Conservation (phyloP, 1,140 invertebrate species). For the Daktulosphaira vitifoliae region DNA sequence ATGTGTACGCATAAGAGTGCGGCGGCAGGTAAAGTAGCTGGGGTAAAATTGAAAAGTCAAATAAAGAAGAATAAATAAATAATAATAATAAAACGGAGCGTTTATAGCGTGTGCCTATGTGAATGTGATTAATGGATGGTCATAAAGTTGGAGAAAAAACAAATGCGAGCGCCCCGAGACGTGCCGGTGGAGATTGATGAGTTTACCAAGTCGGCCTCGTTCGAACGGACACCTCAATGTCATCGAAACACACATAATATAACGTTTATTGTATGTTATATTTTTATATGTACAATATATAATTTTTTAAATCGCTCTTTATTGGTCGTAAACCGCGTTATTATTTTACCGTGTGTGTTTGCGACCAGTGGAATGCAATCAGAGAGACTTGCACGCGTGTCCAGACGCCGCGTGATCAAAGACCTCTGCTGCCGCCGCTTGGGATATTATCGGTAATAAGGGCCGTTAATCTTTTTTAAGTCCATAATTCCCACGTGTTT, state of each 20-base stretch:
- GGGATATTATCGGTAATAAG: not conserved
- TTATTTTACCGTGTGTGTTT: slow-evolving; percentile 8
- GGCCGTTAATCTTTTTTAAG: not conserved
- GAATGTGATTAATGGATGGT: slow-evolving; percentile 18
- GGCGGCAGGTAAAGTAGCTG: not conserved
- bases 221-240: slow-evolving; percentile 28
- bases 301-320: slow-evolving; percentile 28
- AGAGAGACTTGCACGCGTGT: not conserved
- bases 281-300: not conserved
- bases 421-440: slow-evolving; percentile 3
- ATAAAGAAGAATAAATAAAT: slow-evolving; percentile 32
- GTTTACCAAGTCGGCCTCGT: slow-evolving; percentile 28
- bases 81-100: slow-evolving; percentile 21
- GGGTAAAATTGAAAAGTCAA: slow-evolving; percentile 30
- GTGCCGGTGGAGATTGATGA: slow-evolving; percentile 24
- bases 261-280: not conserved
- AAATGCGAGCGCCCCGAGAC: slow-evolving; percentile 19
- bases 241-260: slow-evolving; percentile 10
- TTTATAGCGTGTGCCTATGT: slow-evolving; percentile 24
- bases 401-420: slow-evolving; percentile 2
- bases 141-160: slow-evolving; percentile 29
- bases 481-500: no score
- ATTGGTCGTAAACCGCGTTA: slow-evolving; percentile 15
- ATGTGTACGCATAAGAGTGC: no score
- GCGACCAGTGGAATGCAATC: slow-evolving; percentile 21